Percentiles rank a stretch among this genome's conserved stretches.
Evolutionary conservation across 2,113 vertebrate genomes (phyloP).

Genomic region (Peromyscus californicus): DNA sequence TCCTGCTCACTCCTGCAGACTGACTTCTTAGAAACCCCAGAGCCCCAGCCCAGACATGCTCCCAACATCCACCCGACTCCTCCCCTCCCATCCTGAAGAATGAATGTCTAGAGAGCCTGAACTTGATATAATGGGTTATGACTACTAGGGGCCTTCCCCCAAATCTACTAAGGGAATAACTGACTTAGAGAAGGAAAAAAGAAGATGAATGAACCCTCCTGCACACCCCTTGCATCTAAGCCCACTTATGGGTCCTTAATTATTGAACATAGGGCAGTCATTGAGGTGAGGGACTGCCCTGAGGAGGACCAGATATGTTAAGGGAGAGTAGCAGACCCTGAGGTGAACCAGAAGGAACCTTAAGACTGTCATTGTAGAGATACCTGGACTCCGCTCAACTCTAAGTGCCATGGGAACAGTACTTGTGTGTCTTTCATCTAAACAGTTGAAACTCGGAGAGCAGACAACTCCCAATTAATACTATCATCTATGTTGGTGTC

Average conservation of each 20-base stretch:
- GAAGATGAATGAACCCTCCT: neutral
- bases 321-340: neutral
- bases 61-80: neutral
- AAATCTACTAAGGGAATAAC: neutral
- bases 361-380: neutral
- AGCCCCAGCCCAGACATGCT: neutral
- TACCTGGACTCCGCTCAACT: neutral
- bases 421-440: neutral
- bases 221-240: rapidly evolving
- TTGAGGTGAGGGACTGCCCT: neutral
- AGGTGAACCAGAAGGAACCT: neutral
- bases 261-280: neutral
- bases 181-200: neutral
- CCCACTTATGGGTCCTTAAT: neutral
- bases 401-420: neutral
- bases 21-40: neutral
- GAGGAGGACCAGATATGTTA: neutral
- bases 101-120: neutral
- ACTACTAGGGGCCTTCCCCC: neutral
- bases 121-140: neutral
- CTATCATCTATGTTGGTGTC: neutral
- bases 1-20: neutral
- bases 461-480: neutral
- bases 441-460: neutral
- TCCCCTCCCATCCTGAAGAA: neutral